Evolutionary conservation across 1,140 invertebrate species (phyloP).

Genomic region (Epicauta chinensis): DNA sequence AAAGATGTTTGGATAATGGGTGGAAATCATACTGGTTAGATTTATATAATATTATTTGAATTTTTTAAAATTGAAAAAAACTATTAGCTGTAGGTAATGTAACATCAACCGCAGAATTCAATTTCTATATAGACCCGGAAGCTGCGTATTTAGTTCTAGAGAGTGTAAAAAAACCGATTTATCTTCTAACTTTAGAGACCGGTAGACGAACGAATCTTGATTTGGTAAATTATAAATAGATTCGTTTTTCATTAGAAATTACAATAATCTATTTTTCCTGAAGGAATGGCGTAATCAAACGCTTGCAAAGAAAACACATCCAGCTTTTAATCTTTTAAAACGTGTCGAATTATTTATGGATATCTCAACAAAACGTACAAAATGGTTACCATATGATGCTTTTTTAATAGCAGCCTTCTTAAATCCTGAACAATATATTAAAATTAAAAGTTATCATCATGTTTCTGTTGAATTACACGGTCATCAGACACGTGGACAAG

Average conservation of each 20-base stretch:
- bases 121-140: slow-evolving; percentile 74
- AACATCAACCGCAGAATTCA: slow-evolving; percentile 67
- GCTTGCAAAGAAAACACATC: slow-evolving; percentile 36
- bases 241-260: no score
- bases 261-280: slow-evolving; percentile 48
- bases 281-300: slow-evolving; percentile 48
- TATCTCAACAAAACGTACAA: no score
- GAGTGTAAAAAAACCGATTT: slow-evolving; percentile 49
- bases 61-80: no score
- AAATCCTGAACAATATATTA: slow-evolving; percentile 39
- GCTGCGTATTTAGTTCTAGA: slow-evolving; percentile 64
- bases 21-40: slow-evolving; percentile 62
- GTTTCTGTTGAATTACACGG: slow-evolving; percentile 53
- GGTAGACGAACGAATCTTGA: slow-evolving; percentile 47
- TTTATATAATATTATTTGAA: slow-evolving; percentile 19
- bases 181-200: slow-evolving; percentile 60
- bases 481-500: slow-evolving; percentile 50
- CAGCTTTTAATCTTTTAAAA: slow-evolving; percentile 69
- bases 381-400: slow-evolving; percentile 52
- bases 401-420: slow-evolving; percentile 49
- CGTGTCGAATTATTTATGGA: no score
- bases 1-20: slow-evolving; percentile 69
- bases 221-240: slow-evolving; percentile 45
- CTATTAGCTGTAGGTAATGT: slow-evolving; percentile 53
- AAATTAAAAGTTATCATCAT: slow-evolving; percentile 40